Evolutionary conservation across 2,888 invertebrate genomes (phyloP).

Genomic region (Ochropleura plecta): DNA sequence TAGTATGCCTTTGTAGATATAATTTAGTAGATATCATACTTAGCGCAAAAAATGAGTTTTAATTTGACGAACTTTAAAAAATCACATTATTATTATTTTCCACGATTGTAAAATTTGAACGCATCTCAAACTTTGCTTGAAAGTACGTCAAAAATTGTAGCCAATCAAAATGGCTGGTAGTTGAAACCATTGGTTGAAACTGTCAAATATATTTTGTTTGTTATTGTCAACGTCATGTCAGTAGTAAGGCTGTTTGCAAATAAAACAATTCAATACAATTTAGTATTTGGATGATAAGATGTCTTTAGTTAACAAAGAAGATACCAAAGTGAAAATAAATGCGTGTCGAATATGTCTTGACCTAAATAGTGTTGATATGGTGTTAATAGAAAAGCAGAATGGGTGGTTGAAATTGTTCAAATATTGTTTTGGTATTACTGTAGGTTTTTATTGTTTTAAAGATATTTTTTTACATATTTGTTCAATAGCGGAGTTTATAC

Average conservation of each 20-base stretch:
- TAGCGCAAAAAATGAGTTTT: background rate
- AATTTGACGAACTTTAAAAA: background rate
- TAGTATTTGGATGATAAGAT: background rate
- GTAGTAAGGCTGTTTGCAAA: background rate
- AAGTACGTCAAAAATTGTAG: rapidly evolving
- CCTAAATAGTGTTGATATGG: slow-evolving; percentile 56
- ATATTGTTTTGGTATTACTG: slow-evolving; percentile 75
- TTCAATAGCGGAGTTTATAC: background rate
- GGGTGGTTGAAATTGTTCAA: slow-evolving; percentile 69
- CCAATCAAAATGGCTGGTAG: slow-evolving; percentile 17
- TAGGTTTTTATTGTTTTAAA: slow-evolving; percentile 60
- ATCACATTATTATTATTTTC: background rate
- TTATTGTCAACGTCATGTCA: slow-evolving; percentile 2
- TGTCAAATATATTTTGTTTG: background rate
- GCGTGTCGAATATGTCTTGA: slow-evolving; percentile 75
- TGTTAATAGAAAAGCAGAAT: slow-evolving; percentile 56
- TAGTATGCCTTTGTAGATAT: too few species aligned
- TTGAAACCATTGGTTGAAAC: too few species aligned
- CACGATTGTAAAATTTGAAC: background rate
- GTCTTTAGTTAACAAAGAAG: background rate
- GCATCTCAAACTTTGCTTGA: slow-evolving; percentile 1
- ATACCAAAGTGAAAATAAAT: slow-evolving; percentile 24
- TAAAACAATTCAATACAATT: background rate
- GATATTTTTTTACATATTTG: background rate
- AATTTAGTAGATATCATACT: too few species aligned